Base-by-base conservation (phyloP, 2,888 invertebrate species). In the Drosophila birchii region DNA sequence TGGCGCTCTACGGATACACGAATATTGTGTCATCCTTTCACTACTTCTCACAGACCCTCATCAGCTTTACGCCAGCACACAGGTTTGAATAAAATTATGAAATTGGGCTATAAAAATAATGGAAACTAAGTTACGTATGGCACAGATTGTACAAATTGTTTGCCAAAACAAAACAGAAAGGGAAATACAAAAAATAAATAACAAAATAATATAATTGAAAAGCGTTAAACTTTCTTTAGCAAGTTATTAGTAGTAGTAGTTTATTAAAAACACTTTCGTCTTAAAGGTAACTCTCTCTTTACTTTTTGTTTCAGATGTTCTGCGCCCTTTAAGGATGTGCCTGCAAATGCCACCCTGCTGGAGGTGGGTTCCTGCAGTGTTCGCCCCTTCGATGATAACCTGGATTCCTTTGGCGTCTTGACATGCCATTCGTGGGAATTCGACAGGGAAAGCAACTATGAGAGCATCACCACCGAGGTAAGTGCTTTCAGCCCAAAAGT, bases 381-480 rank as follows among this genome's bases (percentile, higher is more conserved):
- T 8, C 44, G 26, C 1, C 49, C 56, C 2, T 71, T 58, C 61
- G 45, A 79, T 54, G 20, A 45, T 0, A 47, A 47, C 18, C 78
- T 11, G 67, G 72, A 23, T 47, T 56, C 4, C 64, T 81, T 56
- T 78, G 86, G 70, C 12, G 72, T 78, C 11, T 76, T 55, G 5
- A 70, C 68, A 18, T 94, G 94, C 77, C 68, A 91, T 32, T 93
- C 93, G 16, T 95, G 94, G 95, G 91, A 93, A 26, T 95, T 94
- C 82, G 93, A 94, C 63, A 92, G 92, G 39, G 93, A 94, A 23
- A 93, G 93, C 80, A 93, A 93, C 34, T 94, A 94, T 77, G 90
- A 93, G 54, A 95, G 95, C 77, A 93, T 95, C 51, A 94, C 94
- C 11, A 94, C 95, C 56, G 94, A 95, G 93, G 95, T 95, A 90